Percentiles rank a stretch among this genome's conserved stretches.
phyloP scores from a whole-genome alignment of 64 coral and sea anemone species.

The Pachyseris speciosa region DNA sequence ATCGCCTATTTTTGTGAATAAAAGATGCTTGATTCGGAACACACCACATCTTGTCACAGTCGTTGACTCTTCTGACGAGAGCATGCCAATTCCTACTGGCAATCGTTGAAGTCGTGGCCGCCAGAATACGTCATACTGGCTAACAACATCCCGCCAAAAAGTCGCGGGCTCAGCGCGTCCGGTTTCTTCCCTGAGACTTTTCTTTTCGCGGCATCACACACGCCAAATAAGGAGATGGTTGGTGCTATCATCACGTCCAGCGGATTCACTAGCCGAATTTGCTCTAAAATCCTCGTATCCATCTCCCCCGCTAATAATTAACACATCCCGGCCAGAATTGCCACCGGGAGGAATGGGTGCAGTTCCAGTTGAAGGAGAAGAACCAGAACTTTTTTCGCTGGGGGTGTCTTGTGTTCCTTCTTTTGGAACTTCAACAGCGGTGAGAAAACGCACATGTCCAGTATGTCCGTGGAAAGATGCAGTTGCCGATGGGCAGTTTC shows the following conservation, averaged over 20 bases:
- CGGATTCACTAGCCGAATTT: constrained; percentile 96
- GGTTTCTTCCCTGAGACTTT: background rate
- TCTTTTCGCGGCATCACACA: constrained; percentile 39
- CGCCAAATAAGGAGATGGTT: constrained; percentile 97
- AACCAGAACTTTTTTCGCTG: constrained; percentile 71
- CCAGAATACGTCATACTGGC: background rate
- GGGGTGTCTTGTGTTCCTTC: constrained; percentile 62
- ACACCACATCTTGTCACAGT: too few relatives aligned
- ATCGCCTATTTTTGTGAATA: too few relatives aligned
- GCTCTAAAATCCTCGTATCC: constrained; percentile 99
- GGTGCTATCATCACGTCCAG: constrained; percentile 99
- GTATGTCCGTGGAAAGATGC: constrained; percentile 97
- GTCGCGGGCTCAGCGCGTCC: background rate
- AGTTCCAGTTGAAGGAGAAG: constrained; percentile 16
- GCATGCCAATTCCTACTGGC: too few relatives aligned
- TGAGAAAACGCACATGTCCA: constrained; percentile 96
- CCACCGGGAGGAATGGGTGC: constrained; percentile 35
- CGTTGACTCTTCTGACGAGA: too few relatives aligned
- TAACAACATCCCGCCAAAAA: background rate
- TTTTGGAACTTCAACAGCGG: constrained; percentile 91
- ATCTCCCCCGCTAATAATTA: constrained; percentile 99
- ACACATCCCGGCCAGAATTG: constrained; percentile 54
- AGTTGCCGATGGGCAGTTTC: constrained; percentile 85
- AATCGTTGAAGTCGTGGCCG: too few relatives aligned
- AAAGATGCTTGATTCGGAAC: too few relatives aligned